phyloP scores from a whole-genome alignment of 2,888 invertebrate species.

The Drosophila subquinaria region DNA sequence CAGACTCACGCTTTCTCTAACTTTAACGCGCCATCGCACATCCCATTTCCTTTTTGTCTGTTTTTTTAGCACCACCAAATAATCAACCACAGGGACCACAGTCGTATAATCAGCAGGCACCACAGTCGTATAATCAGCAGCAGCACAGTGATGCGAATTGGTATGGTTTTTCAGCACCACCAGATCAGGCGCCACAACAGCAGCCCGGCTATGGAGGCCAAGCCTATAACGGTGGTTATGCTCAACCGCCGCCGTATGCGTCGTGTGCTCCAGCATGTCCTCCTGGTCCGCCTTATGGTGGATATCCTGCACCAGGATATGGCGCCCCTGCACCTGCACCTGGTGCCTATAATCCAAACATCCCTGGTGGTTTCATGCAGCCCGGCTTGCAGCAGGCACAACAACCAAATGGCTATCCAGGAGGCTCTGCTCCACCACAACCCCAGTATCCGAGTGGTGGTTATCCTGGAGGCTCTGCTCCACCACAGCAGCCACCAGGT shows the following conservation, averaged over 20 bases:
- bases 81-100: conserved; percentile 53
- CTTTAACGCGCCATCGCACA: conserved; percentile 57
- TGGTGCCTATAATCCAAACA: conserved; percentile 67
- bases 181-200: conserved; percentile 58
- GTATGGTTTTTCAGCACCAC: conserved; percentile 83
- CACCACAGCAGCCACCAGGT: conserved; percentile 54
- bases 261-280: conserved; percentile 61
- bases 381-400: conserved; percentile 66
- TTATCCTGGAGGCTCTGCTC: conserved; percentile 47
- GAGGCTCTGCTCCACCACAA: conserved; percentile 26
- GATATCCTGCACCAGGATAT: conserved; percentile 59
- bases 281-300: conserved; percentile 61
- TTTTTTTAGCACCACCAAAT: conserved; percentile 69
- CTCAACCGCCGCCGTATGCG: conserved; percentile 74
- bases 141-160: conserved; percentile 72
- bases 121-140: conserved; percentile 51
- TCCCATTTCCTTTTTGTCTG: conserved; percentile 29
- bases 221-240: conserved; percentile 73
- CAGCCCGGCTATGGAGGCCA: conserved; percentile 67
- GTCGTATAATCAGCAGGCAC: conserved; percentile 51
- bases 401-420: conserved; percentile 51
- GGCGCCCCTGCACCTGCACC: conserved; percentile 46
- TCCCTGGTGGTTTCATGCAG: conserved; percentile 74
- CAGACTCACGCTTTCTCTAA: conserved; percentile 36
- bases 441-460: conserved; percentile 58